Evolutionary conservation across 2,797 vertebrate species (phyloP).

Genomic region (Merluccius polli): DNA sequence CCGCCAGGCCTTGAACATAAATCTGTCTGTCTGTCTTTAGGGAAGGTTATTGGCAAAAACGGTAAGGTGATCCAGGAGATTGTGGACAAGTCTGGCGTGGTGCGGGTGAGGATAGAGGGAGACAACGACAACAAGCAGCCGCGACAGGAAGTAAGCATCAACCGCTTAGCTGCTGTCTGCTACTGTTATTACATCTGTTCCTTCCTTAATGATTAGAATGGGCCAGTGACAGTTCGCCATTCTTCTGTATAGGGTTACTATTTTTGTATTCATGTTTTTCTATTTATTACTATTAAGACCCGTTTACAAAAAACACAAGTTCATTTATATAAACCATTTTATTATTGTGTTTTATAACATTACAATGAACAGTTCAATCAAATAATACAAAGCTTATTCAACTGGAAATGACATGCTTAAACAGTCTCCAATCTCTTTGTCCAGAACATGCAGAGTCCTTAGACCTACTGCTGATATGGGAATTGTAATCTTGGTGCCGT

Average conservation of each 20-base stretch:
- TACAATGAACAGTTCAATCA: neutral
- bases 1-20: neutral
- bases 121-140: slow-evolving; percentile 94
- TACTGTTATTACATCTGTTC: slow-evolving; percentile 13
- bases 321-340: neutral
- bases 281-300: neutral
- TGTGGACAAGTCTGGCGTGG: slow-evolving; percentile 97
- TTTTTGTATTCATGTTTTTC: neutral
- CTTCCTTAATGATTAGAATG: neutral
- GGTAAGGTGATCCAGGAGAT: slow-evolving; percentile 99
- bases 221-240: neutral
- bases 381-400: neutral
- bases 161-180: slow-evolving; percentile 6
- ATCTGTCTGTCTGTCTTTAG: slow-evolving; percentile 56
- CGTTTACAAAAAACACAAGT: neutral
- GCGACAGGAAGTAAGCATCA: slow-evolving; percentile 87
- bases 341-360: neutral
- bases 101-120: slow-evolving; percentile 96
- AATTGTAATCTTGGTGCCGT: neutral
- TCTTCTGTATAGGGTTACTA: neutral
- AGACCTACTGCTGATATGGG: neutral
- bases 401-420: neutral
- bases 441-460: neutral
- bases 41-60: slow-evolving; percentile 99
- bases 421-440: neutral